phyloP scores from a whole-genome alignment of 2,888 invertebrate genomes.

The Caenorhabditis doughertyi region DNA sequence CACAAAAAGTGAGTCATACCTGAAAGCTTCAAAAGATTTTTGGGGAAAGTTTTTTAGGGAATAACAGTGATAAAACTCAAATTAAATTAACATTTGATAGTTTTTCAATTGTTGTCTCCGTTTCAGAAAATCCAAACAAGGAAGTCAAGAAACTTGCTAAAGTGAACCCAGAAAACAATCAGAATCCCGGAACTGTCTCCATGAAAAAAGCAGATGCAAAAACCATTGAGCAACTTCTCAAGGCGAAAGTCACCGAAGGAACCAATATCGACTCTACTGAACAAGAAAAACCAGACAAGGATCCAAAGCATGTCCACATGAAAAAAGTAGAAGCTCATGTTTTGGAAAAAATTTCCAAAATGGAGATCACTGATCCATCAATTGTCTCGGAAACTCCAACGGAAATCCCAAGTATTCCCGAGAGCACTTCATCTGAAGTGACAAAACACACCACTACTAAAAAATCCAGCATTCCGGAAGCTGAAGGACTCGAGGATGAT shows the following conservation, averaged over 20 bases:
- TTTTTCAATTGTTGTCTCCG: background rate
- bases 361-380: slow-evolving; percentile 47
- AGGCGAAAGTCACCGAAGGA: slow-evolving; percentile 21
- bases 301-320: slow-evolving; percentile 49
- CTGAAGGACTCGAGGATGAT: slow-evolving; percentile 71
- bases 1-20: slow-evolving; percentile 41
- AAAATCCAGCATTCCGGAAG: slow-evolving; percentile 71
- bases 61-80: no score
- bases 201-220: slow-evolving; percentile 45
- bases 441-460: slow-evolving; percentile 13
- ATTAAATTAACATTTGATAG: no score
- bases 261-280: slow-evolving; percentile 1
- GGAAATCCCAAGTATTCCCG: no score
- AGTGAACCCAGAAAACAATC: slow-evolving; percentile 7
- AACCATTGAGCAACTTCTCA: slow-evolving; percentile 32
- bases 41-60: no score
- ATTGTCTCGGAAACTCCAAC: background rate
- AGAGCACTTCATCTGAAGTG: slow-evolving; percentile 12
- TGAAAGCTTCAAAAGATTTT: no score
- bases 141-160: slow-evolving; percentile 10
- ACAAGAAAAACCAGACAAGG: slow-evolving; percentile 18
- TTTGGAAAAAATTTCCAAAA: slow-evolving; percentile 46
- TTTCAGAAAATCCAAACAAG: slow-evolving; percentile 34
- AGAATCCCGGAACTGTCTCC: slow-evolving; percentile 23
- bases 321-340: slow-evolving; percentile 44